Evolutionary conservation across 1,140 invertebrate genomes (phyloP).

Genomic region (Drosophila sechellia): DNA sequence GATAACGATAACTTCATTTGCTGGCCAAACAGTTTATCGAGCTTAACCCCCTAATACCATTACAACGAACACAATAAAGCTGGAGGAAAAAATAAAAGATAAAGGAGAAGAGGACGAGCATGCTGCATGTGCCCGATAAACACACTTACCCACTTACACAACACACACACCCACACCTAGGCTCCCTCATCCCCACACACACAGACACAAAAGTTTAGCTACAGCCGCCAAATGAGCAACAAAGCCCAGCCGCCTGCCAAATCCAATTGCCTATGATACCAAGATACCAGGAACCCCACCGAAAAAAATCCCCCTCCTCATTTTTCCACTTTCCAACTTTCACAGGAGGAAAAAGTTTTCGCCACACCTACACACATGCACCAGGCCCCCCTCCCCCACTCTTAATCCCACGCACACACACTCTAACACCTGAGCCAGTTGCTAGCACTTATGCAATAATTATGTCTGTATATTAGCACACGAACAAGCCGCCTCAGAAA

Average conservation of each 20-base stretch:
- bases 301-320: neutral
- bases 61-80: conserved; percentile 8
- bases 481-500: conserved; percentile 13
- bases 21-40: conserved; percentile 46
- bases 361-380: conserved; percentile 7
- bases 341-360: conserved; percentile 21
- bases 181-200: conserved; percentile 27
- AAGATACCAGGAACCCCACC: neutral
- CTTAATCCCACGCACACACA: neutral
- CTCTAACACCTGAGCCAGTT: conserved; percentile 46
- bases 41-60: conserved; percentile 22
- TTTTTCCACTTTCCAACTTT: conserved; percentile 7
- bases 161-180: conserved; percentile 8
- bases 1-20: conserved; percentile 52
- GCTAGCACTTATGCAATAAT: conserved; percentile 60
- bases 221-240: conserved; percentile 22
- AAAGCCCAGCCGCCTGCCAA: conserved; percentile 43
- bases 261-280: conserved; percentile 37
- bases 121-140: conserved; percentile 61
- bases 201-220: conserved; percentile 33
- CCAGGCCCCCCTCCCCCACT: neutral
- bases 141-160: conserved; percentile 17
- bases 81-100: conserved; percentile 6
- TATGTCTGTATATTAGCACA: conserved; percentile 58
- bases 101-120: conserved; percentile 39